Evolutionary conservation across 2,113 vertebrate species (phyloP), one percentile per base, ranked within the genome.

Genomic region (Megaceryle torquata): DNA sequence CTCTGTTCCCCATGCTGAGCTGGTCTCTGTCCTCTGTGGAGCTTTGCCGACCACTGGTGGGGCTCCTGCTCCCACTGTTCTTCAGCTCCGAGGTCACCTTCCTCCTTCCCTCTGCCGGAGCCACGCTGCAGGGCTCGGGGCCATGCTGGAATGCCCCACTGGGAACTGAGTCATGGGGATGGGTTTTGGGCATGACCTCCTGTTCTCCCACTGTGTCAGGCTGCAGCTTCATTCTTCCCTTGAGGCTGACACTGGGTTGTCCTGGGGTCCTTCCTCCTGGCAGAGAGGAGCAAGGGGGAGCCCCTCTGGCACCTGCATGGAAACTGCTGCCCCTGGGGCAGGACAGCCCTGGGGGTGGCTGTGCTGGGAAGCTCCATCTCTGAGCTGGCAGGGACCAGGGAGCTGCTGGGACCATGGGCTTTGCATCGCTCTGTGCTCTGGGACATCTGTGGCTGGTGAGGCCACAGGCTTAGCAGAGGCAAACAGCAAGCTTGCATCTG

Each of bases 81-180:
- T 82, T 33, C 1, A 68, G 28, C 80, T 81, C 84, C 0, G 7
- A 39, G 51, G 65, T 60, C 57, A 46, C 48, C 51, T 84, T 60
- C 54, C 15, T 84, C 77, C n/a, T 39, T 6, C 13, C 43, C 19
- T 89, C 31, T 37, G 13, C 78, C 33, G 67, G 17, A 44, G 53
- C 35, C 13, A 8, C 0, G 0, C 6, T 0, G 0, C 84, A 43
- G 53, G 74, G 39, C 82, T 88, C 8, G 2, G 61, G 53, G 57
- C 61, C 31, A 20, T 9, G 60, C 68, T 86, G 72, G 4, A 71
- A 74, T 46, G 56, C 10, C 70, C 29, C 82, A 13, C 15, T 6
- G 9, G 79, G 57, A 82, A 37, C 25, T 44, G 84, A 11, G 11
- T 0, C 1, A 0, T 39, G 84, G 53, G 53, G 33, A 82, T 79